Conservation (phyloP, 92 coral and sea anemone genomes). For the Phenganax marumi region DNA sequence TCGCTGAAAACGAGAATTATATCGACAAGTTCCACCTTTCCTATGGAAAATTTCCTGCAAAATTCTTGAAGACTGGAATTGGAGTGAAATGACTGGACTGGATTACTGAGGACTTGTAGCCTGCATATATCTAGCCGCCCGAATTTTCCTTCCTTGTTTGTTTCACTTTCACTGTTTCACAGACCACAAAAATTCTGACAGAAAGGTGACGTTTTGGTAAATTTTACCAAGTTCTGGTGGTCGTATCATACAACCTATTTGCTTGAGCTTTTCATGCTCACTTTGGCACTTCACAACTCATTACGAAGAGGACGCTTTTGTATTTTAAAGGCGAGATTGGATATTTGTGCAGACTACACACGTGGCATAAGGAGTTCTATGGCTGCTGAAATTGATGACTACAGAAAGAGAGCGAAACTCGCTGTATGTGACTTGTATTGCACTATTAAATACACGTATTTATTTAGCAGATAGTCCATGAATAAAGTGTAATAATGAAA, state of each 20-base stretch:
- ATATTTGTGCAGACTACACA: conserved; percentile 38
- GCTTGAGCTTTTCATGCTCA: conserved; percentile 9
- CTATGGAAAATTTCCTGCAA: no score
- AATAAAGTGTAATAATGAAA: no score
- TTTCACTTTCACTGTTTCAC: no score
- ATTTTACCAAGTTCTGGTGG: not conserved
- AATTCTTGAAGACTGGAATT: no score
- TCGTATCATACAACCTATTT: not conserved
- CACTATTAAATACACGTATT: not conserved
- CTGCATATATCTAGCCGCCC: no score
- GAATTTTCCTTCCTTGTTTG: no score
- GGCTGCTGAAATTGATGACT: conserved; percentile 87
- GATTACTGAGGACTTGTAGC: no score
- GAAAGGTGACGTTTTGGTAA: no score
- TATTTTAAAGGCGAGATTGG: conserved; percentile 3
- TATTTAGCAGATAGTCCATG: not conserved
- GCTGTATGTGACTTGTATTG: conserved; percentile 61
- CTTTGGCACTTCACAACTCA: not conserved
- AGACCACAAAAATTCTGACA: no score
- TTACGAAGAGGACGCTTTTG: not conserved
- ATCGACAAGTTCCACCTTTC: no score
- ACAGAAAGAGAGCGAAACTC: conserved; percentile 72
- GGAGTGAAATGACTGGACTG: no score
- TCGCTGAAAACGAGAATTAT: no score
- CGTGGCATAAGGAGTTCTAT: conserved; percentile 75